phyloP scores from a whole-genome alignment of 1,140 invertebrate species.

The Bilobella aurantiaca region DNA sequence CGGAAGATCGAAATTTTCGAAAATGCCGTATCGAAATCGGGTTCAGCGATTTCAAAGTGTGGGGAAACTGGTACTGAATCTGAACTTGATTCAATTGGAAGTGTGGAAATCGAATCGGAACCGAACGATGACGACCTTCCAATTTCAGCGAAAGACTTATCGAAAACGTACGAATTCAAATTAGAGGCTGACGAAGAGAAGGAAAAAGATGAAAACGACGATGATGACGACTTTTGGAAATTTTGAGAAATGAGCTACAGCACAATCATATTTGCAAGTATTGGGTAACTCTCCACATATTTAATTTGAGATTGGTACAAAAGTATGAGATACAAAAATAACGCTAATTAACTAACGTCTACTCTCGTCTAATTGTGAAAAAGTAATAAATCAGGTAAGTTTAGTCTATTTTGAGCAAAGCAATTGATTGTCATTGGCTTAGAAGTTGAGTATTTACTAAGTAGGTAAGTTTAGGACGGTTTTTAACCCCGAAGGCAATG shows the following conservation, averaged over 20 bases:
- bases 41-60: background rate
- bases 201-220: background rate
- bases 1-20: no score
- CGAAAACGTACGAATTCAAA: background rate
- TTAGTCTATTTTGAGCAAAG: no score
- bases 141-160: background rate
- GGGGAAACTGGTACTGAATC: background rate
- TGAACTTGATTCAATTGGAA: background rate
- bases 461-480: background rate
- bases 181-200: background rate
- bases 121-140: background rate
- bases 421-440: no score
- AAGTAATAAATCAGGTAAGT: no score
- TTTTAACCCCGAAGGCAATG: background rate
- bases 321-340: no score
- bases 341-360: no score
- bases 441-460: no score
- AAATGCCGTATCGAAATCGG: no score
- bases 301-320: background rate
- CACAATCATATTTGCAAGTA: background rate
- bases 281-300: background rate
- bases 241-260: background rate
- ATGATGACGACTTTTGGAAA: slow-evolving; percentile 3
- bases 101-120: background rate
- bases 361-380: no score